Evolutionary conservation across 2,888 invertebrate species (phyloP).

Genomic region (Brachynemurus nebulosus): DNA sequence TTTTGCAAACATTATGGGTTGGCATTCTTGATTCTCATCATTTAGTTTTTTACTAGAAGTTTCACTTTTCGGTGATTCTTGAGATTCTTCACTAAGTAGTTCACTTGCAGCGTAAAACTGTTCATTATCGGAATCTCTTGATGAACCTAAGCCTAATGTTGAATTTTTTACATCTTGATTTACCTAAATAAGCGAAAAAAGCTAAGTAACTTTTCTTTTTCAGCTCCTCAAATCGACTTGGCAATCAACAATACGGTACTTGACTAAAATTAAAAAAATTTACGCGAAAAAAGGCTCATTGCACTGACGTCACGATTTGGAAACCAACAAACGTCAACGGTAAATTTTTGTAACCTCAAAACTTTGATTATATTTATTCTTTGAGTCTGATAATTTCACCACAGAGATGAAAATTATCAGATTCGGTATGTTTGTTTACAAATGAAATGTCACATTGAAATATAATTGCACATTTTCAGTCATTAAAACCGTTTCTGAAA

Average conservation of each 20-base stretch:
- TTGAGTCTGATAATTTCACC: background rate
- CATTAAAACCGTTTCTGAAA: no score
- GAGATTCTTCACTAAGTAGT: background rate
- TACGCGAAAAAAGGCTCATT: no score
- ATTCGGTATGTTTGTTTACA: no score
- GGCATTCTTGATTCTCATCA: conserved; percentile 30
- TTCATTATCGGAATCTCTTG: conserved; percentile 1
- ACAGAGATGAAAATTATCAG: background rate
- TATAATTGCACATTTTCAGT: no score
- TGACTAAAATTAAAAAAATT: no score
- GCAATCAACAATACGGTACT: no score
- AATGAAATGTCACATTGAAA: no score
- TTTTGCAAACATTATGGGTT: conserved; percentile 56
- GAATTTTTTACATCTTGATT: background rate
- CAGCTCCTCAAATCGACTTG: no score
- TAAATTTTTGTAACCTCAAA: no score
- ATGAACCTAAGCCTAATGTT: background rate
- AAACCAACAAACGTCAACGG: no score
- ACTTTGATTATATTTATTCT: background rate
- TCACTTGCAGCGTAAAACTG: background rate
- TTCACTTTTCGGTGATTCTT: conserved; percentile 6
- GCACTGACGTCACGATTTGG: no score
- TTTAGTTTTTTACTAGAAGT: conserved; percentile 2
- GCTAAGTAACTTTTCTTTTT: no score
- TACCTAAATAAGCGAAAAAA: background rate